Base-by-base conservation (phyloP, 2,888 invertebrate species). In the Thereva unica region DNA sequence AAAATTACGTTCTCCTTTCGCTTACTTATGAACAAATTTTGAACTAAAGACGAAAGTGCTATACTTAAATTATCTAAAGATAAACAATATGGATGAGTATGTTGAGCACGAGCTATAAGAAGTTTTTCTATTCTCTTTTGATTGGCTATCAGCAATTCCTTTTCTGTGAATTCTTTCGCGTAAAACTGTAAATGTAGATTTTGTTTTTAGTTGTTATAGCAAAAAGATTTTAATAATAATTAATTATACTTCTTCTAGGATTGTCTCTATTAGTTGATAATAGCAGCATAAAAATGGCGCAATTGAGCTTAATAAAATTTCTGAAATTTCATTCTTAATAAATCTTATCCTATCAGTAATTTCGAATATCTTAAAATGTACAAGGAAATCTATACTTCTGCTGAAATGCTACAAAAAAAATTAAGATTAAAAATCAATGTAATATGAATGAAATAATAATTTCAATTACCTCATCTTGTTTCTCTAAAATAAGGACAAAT, bases 61-160 rank as follows among this genome's bases (percentile, higher is more conserved):
- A 85, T 84, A 42, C 79, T 81, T 55, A 84, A 80, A 64, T 85
- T 83, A 71, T 92, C 92, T 71, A 92, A 82, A 47, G 89, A 89
- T 67, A 93, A 83, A 71, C 88, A 86, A 80, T 90, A 91, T 0
- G 91, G 90, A 81, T 91, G 90, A 8, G 84, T 82, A 63, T 76
- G 75, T 64, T 77, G 76, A 9, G 74, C 73, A 64, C 76, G 76
- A 42, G 78, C 74, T 34, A 76, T 76, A 3, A 87, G 75, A 44
- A 82, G 74, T 23, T 76, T 74, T 77, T 90, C 91, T 37, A 86
- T 82, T 12, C 82, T 78, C 74, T 83, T 82, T 75, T 92, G 91
- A 2, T 85, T 82, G 59, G 81, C 79, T 67, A 83, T 83, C 66
- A 89, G 72, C 8, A 86, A 80, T 37, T 79, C 77, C 73, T 85